Evolutionary conservation across 2,888 invertebrate genomes (phyloP).

Genomic region (Choristoneura rosaceana): DNA sequence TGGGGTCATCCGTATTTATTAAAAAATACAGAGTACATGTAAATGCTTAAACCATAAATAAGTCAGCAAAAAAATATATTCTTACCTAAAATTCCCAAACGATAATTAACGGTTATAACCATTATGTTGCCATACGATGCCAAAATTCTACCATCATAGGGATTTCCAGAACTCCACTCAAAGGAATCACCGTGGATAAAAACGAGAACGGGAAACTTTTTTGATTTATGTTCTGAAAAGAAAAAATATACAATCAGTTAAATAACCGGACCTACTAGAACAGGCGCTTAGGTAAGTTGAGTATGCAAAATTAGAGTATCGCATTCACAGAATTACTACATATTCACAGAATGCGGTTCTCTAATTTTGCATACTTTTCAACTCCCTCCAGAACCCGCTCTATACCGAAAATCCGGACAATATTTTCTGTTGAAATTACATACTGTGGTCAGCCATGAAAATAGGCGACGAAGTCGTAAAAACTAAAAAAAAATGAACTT

Average conservation of each 20-base stretch:
- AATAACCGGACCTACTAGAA: too few species aligned
- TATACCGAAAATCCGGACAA: too few species aligned
- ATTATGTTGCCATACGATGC: constrained; percentile 96
- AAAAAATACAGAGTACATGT: not conserved
- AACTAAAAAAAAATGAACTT: too few species aligned
- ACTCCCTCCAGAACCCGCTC: too few species aligned
- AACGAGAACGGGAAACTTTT: constrained; percentile 93
- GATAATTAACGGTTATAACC: constrained; percentile 94
- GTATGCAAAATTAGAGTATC: too few species aligned
- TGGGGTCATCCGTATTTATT: not conserved
- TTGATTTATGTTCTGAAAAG: constrained; percentile 77
- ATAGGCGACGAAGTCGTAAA: too few species aligned
- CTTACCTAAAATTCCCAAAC: constrained; percentile 92
- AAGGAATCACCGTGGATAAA: constrained; percentile 98
- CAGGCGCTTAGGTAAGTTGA: too few species aligned
- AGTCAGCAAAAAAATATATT: constrained; percentile 1
- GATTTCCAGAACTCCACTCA: constrained; percentile 98
- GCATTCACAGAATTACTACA: too few species aligned
- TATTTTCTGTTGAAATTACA: too few species aligned
- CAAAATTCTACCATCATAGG: constrained; percentile 97
- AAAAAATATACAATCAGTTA: constrained; percentile 33
- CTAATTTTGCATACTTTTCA: too few species aligned
- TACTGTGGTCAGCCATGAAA: too few species aligned
- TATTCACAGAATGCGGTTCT: too few species aligned
- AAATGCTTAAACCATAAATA: not conserved